Base-by-base conservation (phyloP, 2,113 vertebrate genomes). In the Megaceryle torquata region DNA sequence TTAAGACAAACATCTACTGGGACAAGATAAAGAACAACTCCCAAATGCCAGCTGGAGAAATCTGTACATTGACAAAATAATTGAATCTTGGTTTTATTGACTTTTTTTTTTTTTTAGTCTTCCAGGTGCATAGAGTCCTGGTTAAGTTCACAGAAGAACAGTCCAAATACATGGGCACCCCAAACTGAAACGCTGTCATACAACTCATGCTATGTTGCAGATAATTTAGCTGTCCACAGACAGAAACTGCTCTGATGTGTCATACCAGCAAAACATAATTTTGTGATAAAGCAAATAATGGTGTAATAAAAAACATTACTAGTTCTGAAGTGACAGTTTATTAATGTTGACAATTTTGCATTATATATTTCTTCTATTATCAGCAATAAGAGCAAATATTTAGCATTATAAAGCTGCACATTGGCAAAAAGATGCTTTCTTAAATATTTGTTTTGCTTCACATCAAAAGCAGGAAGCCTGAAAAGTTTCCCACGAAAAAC, bases 391-490 rank as follows among this genome's bases (percentile, higher is more conserved):
- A 89, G 86, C 13, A 82, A 56, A 57, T 80, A 83, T 53, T 90
- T 77, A 15, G 18, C 14, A 67, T 91, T 81, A 63, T 78, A 85
- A 82, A 82, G 21, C 44, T 79, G 60, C 59, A 94, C 25, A 70
- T 51, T 92, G 78, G 64, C 46, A 94, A 75, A 37, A 96, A 96
- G 60, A 25, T 9, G 2, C 75, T 44, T 82, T 85, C 79, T 90
- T 74, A 83, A 94, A 82, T 68, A 92, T 77, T 90, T 76, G 60
- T 83, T 93, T 95, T 93, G 35, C 81, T 92, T 83, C n/a, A 86
- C 57, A 92, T 89, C 46, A 88, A 95, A 96, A 96, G 71, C 84
- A 87, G 86, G 65, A 97, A 95, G 68, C 48, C 61, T 86, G 64
- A 84, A 88, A 82, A 56, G 13, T 81, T 60, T 95, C 88, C 82